Evolutionary conservation across 2,113 vertebrate genomes (phyloP).

Genomic region (Oostethus manadensis): DNA sequence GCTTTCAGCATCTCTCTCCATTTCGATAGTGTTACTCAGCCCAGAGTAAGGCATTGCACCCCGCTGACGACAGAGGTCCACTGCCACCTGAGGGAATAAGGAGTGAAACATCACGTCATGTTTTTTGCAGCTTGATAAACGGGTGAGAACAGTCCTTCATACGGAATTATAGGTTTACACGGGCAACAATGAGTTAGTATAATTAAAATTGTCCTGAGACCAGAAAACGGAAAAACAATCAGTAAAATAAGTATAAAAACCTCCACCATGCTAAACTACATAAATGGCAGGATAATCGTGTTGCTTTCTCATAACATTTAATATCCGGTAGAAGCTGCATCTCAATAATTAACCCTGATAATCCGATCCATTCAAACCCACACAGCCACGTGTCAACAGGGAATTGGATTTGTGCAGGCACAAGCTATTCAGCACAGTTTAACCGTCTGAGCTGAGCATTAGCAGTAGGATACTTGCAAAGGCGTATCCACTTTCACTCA

Average conservation of each 20-base stretch:
- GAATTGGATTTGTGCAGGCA: slow-evolving; percentile 32
- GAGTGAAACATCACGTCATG: too few species aligned
- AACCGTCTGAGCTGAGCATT: slow-evolving; percentile 39
- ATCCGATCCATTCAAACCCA: slow-evolving; percentile 46
- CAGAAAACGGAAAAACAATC: background rate
- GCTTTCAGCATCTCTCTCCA: slow-evolving; percentile 73
- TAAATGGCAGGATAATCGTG: background rate
- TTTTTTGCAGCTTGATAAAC: too few species aligned
- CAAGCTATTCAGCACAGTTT: slow-evolving; percentile 19
- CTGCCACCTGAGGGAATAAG: slow-evolving; percentile 62
- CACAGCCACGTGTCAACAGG: slow-evolving; percentile 28
- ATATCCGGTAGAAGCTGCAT: slow-evolving; percentile 13
- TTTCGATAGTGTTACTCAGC: slow-evolving; percentile 52
- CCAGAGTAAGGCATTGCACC: slow-evolving; percentile 63
- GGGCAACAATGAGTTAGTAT: background rate
- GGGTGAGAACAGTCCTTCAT: background rate
- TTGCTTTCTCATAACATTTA: background rate
- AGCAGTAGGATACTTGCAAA: slow-evolving; percentile 9
- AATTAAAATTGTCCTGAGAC: background rate
- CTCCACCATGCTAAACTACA: background rate
- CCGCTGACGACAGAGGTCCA: slow-evolving; percentile 74
- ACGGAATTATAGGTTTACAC: background rate
- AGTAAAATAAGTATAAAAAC: background rate
- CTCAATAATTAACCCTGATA: slow-evolving; percentile 34
- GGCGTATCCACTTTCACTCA: slow-evolving; percentile 3